These are phyloP conservation scores for Apantesis nais DNA, from an alignment of 2,888 invertebrate species.

Conservation along the genomic window DNA sequence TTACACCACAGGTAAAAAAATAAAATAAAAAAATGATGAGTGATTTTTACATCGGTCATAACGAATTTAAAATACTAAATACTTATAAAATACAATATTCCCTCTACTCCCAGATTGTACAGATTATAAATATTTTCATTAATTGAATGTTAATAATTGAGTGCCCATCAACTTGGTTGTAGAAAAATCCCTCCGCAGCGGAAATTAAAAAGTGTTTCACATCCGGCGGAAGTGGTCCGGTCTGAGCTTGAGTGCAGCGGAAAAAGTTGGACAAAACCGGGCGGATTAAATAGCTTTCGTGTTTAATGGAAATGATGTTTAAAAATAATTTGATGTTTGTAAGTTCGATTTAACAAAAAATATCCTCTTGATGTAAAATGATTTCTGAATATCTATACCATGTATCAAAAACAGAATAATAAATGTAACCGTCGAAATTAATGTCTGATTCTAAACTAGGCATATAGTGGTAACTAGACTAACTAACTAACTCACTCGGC, in stretches of 20 bases:
- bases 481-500: too few relatives aligned
- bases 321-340: constrained; percentile 42
- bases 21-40: not conserved
- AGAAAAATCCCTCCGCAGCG: constrained; percentile 80
- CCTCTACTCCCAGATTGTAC: constrained; percentile 40
- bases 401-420: too few relatives aligned
- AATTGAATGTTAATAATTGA: constrained; percentile 84
- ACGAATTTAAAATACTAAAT: too few relatives aligned
- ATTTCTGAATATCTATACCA: not conserved
- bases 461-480: too few relatives aligned
- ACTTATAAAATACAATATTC: constrained; percentile 19
- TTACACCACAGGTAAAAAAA: too few relatives aligned
- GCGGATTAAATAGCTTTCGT: constrained; percentile 64
- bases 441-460: too few relatives aligned
- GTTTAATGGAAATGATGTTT: constrained; percentile 43
- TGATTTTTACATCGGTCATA: too few relatives aligned
- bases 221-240: constrained; percentile 70
- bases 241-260: constrained; percentile 72
- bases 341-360: constrained; percentile 13
- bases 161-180: constrained; percentile 68
- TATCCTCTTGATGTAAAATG: not conserved
- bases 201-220: constrained; percentile 83
- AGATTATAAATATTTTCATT: constrained; percentile 74
- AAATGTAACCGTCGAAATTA: too few relatives aligned
- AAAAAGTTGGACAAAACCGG: constrained; percentile 69